Conservation (phyloP, 2,113 vertebrate genomes). For the Xerus inauris region DNA sequence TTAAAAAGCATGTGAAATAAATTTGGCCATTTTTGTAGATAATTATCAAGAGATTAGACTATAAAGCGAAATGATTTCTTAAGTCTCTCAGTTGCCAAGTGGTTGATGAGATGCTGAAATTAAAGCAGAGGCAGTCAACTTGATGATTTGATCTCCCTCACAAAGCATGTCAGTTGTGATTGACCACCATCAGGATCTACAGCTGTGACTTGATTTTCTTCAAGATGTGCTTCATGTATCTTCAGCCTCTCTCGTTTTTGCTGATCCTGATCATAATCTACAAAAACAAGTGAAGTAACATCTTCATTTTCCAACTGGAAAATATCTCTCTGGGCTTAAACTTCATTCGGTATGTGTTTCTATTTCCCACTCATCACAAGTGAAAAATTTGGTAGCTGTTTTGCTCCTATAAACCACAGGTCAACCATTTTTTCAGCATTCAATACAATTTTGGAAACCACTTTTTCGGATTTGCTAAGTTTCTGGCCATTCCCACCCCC, state of each 20-base stretch:
- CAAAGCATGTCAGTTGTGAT: neutral
- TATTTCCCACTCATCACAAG: neutral
- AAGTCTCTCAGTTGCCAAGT: neutral
- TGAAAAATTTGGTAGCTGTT: neutral
- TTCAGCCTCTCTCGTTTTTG: neutral
- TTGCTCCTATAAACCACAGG: neutral
- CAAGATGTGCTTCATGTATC: neutral
- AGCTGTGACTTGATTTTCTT: neutral
- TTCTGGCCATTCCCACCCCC: neutral
- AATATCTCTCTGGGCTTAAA: neutral
- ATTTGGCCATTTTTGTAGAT: neutral
- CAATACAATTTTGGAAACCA: neutral
- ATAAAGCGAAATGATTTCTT: neutral
- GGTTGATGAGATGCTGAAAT: neutral
- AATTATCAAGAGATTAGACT: constrained; percentile 13
- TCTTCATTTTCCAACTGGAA: neutral
- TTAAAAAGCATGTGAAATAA: neutral
- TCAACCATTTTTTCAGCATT: neutral
- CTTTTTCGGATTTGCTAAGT: neutral
- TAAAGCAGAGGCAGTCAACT: neutral
- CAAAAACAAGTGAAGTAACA: neutral
- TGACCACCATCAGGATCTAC: neutral
- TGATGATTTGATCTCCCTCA: neutral
- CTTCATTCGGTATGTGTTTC: neutral
- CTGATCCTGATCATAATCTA: rapidly evolving